These are phyloP conservation scores for Denticeps clupeoides DNA, from an alignment of 2,797 vertebrate genomes.

Conservation along the genomic window DNA sequence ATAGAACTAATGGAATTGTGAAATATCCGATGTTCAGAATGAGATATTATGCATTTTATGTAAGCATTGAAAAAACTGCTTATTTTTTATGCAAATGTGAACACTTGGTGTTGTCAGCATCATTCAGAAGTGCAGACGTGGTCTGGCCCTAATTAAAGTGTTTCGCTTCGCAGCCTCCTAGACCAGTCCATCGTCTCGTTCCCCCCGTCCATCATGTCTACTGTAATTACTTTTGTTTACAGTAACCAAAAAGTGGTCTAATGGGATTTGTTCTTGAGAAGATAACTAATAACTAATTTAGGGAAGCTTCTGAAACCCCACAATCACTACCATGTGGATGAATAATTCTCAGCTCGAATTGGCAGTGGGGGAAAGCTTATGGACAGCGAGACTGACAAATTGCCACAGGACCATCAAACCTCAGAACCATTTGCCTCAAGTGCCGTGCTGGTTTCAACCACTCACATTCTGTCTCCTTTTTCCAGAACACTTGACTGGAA, in stretches of 20 bases:
- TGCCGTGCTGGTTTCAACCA: constrained; percentile 5
- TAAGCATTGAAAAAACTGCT: constrained; percentile 7
- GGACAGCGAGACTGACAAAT: constrained; percentile 44
- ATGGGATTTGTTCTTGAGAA: constrained; percentile 55
- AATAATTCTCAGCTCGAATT: constrained; percentile 47
- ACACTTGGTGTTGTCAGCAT: constrained; percentile 45
- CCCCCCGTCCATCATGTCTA: constrained; percentile 56
- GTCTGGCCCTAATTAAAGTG: constrained; percentile 61
- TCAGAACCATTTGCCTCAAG: constrained; percentile 28
- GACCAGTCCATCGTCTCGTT: constrained; percentile 51
- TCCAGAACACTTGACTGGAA: too few relatives aligned
- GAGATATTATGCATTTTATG: constrained; percentile 7
- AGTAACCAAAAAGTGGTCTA: too few relatives aligned
- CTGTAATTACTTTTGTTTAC: constrained; percentile 69
- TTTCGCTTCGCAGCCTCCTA: constrained; percentile 52
- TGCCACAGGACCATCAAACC: constrained; percentile 35
- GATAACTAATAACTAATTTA: constrained; percentile 59
- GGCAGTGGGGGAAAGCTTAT: too few relatives aligned
- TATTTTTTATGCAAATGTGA: constrained; percentile 47
- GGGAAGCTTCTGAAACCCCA: constrained; percentile 32
- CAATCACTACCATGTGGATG: constrained; percentile 47
- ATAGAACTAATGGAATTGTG: background rate
- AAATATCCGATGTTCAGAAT: background rate
- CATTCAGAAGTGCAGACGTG: constrained; percentile 49
- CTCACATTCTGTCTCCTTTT: too few relatives aligned